Percentiles rank a stretch among this genome's conserved stretches.
These are phyloP conservation scores for Choloepus didactylus DNA, from an alignment of 2,797 vertebrate genomes.

Conservation along the genomic window DNA sequence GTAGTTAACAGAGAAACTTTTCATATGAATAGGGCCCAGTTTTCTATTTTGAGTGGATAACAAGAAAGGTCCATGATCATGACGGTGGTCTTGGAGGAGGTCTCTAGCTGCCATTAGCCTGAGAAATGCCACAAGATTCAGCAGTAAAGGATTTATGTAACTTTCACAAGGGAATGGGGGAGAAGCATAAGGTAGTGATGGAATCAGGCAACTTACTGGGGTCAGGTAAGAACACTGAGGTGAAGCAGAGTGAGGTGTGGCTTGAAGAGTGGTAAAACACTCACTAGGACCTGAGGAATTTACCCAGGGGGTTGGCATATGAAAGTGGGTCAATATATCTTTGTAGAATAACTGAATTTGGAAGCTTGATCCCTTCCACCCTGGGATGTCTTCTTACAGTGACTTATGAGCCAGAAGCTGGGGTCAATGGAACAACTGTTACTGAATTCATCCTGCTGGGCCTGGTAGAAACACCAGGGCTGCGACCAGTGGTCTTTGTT, in stretches of 20 bases:
- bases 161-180: neutral
- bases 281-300: neutral
- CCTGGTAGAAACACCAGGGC: neutral
- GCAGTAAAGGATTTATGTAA: neutral
- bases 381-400: slow-evolving; percentile 34
- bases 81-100: neutral
- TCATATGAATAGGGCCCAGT: neutral
- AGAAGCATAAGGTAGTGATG: neutral
- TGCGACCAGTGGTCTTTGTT: neutral
- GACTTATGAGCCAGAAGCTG: slow-evolving; percentile 18
- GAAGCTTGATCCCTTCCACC: neutral
- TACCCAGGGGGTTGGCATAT: neutral
- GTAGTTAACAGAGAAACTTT: neutral
- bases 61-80: neutral
- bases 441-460: slow-evolving; percentile 71
- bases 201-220: neutral
- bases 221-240: neutral
- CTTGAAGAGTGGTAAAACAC: neutral
- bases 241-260: neutral
- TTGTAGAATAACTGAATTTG: neutral
- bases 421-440: slow-evolving; percentile 43
- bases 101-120: too few species aligned
- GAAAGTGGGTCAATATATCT: neutral
- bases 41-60: neutral
- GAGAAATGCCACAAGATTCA: neutral